phyloP scores from a whole-genome alignment of 1,140 invertebrate species.

The Drosophila seguyi region DNA sequence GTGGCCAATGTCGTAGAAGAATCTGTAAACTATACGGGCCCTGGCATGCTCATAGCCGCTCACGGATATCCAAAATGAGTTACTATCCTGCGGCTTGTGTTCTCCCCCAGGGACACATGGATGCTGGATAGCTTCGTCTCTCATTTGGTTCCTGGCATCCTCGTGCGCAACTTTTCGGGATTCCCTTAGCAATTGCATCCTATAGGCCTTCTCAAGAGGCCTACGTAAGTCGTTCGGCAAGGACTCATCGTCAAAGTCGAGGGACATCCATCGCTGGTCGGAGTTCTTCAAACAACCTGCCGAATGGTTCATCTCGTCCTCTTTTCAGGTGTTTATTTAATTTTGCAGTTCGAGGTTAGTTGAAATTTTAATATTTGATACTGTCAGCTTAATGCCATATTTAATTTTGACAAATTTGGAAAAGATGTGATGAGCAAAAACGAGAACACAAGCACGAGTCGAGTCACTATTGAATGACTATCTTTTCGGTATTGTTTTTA shows the following conservation, averaged over 20 bases:
- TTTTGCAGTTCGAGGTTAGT: not conserved
- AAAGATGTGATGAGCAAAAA: not conserved
- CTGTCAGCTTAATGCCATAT: slow-evolving; percentile 9
- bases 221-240: not conserved
- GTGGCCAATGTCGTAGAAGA: slow-evolving; percentile 59
- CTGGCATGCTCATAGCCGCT: slow-evolving; percentile 37
- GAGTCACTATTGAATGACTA: no score
- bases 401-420: slow-evolving; percentile 10
- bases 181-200: not conserved
- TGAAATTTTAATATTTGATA: not conserved
- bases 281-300: not conserved
- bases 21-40: slow-evolving; percentile 38
- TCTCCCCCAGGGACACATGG: not conserved
- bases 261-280: not conserved
- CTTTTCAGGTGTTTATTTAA: not conserved
- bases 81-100: no score
- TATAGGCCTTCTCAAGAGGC: not conserved
- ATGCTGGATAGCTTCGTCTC: not conserved
- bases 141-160: not conserved
- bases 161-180: not conserved
- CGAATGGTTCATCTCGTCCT: not conserved
- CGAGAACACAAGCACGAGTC: not conserved
- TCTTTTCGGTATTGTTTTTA: no score
- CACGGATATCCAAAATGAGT: slow-evolving; percentile 51
- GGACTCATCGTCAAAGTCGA: not conserved